Base-by-base conservation (phyloP, 2,888 invertebrate genomes). In the Drosophila algonquin region DNA sequence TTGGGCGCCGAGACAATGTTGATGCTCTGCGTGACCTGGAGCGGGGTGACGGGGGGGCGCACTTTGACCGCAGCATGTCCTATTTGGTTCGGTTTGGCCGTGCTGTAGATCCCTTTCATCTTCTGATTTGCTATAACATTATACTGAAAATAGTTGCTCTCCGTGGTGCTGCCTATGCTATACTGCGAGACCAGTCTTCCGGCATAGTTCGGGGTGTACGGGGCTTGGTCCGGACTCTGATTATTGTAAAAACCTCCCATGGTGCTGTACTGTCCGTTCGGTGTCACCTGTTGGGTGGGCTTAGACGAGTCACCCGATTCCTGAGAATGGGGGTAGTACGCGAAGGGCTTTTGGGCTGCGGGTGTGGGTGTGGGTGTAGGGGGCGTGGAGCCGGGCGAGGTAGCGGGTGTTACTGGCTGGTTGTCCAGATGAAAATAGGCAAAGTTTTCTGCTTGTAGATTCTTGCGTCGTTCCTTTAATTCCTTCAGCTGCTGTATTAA, bases 241-340 rank as follows among this genome's bases (percentile, higher is more conserved):
- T 89, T 90, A 79, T 94, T 94, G 72, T 93, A 94, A 91, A 94
- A 94, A 8, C 94, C 94, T 44, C 94, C 94, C 74, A 93, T 92
- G 0, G 92, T 92, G 60, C 94, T 92, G 45, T 93, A 94, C 52
- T 94, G 94, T 62, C 93, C 93, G 87, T 93, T 94, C 18, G 94
- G 93, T 50, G 94, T 94, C 3, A 82, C 81, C 52, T 84, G 86
- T 18, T 81, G 80, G 2, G 55, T 24, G n/a, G 45, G 61, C 5
- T 62, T 55, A 0, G 60, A 54, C 0, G 89, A 60, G 7, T 75
- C 81, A 0, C 35, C 4, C 7, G 59, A n/a, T 7, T 7, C 6
- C 14, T 40, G 40, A 2, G 40, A 14, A 7, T 40, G 52, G 3
- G 80, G 48, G 48, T 85, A 83, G 63, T 75, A 75, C 40, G 80